Evolutionary conservation across 2,113 vertebrate genomes (phyloP), one percentile per base, ranked within the genome.

Genomic region (Pterophyllum scalare): DNA sequence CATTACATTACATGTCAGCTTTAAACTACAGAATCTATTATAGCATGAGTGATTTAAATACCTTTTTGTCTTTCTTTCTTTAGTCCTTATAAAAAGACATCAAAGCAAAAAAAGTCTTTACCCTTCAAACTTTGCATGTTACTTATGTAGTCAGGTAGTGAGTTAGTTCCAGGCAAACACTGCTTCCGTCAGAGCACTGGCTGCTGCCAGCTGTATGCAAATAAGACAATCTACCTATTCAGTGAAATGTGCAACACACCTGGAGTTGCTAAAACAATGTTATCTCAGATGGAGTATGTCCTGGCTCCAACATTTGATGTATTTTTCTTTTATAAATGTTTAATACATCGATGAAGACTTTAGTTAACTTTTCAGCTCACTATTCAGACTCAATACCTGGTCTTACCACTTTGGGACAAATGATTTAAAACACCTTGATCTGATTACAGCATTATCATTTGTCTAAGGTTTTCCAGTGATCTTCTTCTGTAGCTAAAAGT

Each of bases 151-250:
- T 60, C 43, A 82, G 78, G 26, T 19, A 52, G 56, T 28, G 54
- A 58, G 56, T 49, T 57, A 31, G 5, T 57, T 28, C 38, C 15
- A 35, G 26, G 17, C 64, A 40, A 70, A n/a, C 59, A 20, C 20
- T 59, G 57, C 62, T 87, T 72, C 61, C 76, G 72, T 56, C 59
- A 38, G 52, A 79, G 59, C 81, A 2, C 20, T 75, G 84, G 14
- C 86, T 84, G 75, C 28, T n/a, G 75, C 75, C 91, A 92, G 82
- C 90, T 94, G 90, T 92, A 93, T 92, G 92, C 88, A 94, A 94
- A 94, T 91, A 13, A 87, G 83, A 56, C 7, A 15, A 26, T 43
- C 9, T 65, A 84, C 76, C 75, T 81, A 33, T 59, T 60, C 79
- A 75, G 26, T 58, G 75, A 54, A 43, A 83, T 19, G 15, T 6